Percentiles rank a stretch among this genome's conserved stretches.
These are phyloP conservation scores for Hecatera dysodea DNA, from an alignment of 2,888 invertebrate species.

Conservation along the genomic window DNA sequence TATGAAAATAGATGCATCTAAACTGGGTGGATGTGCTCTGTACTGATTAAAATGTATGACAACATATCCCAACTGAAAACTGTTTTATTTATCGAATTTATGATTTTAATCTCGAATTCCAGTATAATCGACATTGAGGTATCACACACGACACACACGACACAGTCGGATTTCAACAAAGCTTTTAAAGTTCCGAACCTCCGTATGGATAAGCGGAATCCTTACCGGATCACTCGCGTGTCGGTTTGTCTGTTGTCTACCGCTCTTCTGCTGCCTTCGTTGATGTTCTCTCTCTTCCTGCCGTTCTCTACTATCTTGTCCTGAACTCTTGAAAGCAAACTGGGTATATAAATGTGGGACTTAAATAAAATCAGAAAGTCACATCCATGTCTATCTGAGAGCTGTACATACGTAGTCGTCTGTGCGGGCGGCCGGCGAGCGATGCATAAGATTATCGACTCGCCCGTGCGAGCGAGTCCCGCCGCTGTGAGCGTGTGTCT, in stretches of 20 bases:
- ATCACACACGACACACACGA: no score
- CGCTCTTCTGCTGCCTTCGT: background rate
- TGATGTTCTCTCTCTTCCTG: background rate
- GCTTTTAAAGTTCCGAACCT: no score
- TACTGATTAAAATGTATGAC: no score
- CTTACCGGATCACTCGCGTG: no score
- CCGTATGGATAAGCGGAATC: no score
- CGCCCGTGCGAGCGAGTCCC: background rate
- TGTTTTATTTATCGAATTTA: no score
- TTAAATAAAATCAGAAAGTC: conserved; percentile 5
- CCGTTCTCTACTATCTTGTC: background rate
- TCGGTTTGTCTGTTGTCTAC: no score
- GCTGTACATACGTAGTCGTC: background rate
- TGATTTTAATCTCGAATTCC: no score
- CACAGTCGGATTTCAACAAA: no score
- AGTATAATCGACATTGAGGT: accelerated
- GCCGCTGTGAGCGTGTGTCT: background rate
- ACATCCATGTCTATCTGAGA: background rate
- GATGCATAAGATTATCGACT: conserved; percentile 25
- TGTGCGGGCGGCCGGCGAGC: conserved; percentile 15
- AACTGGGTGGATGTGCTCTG: background rate
- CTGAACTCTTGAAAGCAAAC: background rate
- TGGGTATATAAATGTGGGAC: background rate
- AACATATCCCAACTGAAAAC: no score
- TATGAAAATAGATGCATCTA: background rate